Evolutionary conservation across 2,113 vertebrate genomes (phyloP).

Genomic region (Dasypus novemcinctus): DNA sequence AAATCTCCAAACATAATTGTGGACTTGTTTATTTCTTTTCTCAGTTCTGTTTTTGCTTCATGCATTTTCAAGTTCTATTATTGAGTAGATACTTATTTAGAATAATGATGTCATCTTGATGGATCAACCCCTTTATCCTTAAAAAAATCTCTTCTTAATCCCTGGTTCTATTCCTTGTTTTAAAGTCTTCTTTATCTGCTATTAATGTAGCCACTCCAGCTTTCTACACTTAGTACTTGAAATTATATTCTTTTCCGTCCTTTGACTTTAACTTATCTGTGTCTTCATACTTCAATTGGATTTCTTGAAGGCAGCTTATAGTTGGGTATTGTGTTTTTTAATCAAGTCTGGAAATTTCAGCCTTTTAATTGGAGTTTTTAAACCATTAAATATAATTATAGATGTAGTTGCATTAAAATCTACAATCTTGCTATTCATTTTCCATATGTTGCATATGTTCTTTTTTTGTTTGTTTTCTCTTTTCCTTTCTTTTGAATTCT

Average conservation of each 20-base stretch:
- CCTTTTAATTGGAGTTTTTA: background rate
- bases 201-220: background rate
- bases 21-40: background rate
- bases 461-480: background rate
- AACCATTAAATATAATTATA: background rate
- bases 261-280: background rate
- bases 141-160: background rate
- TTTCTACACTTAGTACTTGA: fast-evolving
- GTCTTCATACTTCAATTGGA: background rate
- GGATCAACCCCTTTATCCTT: background rate
- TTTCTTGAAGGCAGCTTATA: background rate
- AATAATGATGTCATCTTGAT: background rate
- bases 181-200: background rate
- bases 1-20: background rate
- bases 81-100: background rate
- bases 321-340: background rate
- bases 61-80: background rate
- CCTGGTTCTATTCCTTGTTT: background rate
- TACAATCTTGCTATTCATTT: background rate
- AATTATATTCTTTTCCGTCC: background rate
- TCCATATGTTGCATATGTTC: background rate
- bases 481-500: background rate
- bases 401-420: background rate
- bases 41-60: background rate
- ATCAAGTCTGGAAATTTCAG: background rate